These are phyloP conservation scores for Drosophila helvetica DNA, from an alignment of 2,888 invertebrate genomes.

Conservation along the genomic window DNA sequence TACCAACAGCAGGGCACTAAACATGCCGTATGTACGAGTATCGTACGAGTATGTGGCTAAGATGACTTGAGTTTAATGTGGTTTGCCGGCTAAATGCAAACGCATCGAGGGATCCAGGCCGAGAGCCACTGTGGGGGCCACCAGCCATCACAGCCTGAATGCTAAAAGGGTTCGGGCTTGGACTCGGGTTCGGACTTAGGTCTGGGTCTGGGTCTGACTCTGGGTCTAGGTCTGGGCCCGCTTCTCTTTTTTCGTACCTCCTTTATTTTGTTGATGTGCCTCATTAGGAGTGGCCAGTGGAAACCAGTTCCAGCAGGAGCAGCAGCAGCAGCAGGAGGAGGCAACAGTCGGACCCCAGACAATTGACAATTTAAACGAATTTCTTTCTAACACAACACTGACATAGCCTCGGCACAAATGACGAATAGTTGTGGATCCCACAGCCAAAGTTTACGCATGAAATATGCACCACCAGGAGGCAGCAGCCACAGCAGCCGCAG, in stretches of 20 bases:
- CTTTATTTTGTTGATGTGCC: constrained; percentile 59
- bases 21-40: constrained; percentile 56
- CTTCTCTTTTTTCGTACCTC: constrained; percentile 45
- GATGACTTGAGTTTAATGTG: constrained; percentile 65
- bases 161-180: constrained; percentile 64
- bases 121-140: constrained; percentile 56
- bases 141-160: constrained; percentile 74
- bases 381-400: constrained; percentile 74
- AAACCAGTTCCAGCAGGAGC: constrained; percentile 61
- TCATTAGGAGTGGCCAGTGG: constrained; percentile 74
- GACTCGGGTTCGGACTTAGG: constrained; percentile 21
- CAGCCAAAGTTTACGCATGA: constrained; percentile 69
- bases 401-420: constrained; percentile 73
- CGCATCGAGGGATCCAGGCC: constrained; percentile 41
- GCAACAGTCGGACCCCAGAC: constrained; percentile 57
- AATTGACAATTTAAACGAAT: constrained; percentile 79
- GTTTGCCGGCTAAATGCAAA: constrained; percentile 76
- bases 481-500: constrained; percentile 27
- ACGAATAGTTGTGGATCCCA: constrained; percentile 69
- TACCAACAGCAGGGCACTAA: constrained; percentile 58
- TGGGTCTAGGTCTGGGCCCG: constrained; percentile 6
- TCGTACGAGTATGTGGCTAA: constrained; percentile 58
- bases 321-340: constrained; percentile 30
- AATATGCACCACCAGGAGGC: constrained; percentile 72
- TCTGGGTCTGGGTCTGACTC: not conserved